These are phyloP conservation scores for Coendou prehensilis DNA, from an alignment of 2,797 vertebrate genomes.

Conservation along the genomic window DNA sequence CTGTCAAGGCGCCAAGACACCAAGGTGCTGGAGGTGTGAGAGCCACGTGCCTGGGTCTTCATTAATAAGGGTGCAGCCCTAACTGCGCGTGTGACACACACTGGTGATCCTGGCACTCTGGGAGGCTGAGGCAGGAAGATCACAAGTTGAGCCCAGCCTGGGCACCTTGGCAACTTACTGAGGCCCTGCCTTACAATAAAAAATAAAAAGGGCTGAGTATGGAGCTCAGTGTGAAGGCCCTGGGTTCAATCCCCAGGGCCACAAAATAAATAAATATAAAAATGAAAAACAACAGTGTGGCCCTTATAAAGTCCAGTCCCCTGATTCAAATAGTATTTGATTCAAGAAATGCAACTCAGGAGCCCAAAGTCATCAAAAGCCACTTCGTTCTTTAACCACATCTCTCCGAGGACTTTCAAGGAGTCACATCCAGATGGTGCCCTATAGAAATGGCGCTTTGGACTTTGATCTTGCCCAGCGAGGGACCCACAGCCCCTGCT, in stretches of 20 bases:
- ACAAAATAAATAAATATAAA: neutral
- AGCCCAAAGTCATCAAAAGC: neutral
- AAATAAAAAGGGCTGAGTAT: neutral
- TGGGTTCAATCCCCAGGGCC: neutral
- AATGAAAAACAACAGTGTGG: neutral
- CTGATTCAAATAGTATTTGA: neutral
- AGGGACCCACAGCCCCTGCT: rapidly evolving
- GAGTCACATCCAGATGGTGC: neutral
- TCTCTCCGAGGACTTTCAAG: neutral
- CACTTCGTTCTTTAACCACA: neutral
- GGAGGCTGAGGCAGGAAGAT: neutral
- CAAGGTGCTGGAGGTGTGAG: neutral
- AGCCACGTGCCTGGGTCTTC: neutral
- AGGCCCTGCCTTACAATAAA: neutral
- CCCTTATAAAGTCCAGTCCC: neutral
- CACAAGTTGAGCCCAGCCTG: neutral
- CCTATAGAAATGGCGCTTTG: neutral
- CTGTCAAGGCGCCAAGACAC: neutral
- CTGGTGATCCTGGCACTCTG: neutral
- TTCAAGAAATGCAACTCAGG: neutral
- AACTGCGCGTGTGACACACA: neutral
- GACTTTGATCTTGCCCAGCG: too few relatives aligned
- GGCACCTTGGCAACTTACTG: neutral
- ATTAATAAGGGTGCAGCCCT: neutral
- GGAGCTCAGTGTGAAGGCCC: neutral